Base-by-base conservation (phyloP, 2,888 invertebrate species). In the Eupithecia vulgata region DNA sequence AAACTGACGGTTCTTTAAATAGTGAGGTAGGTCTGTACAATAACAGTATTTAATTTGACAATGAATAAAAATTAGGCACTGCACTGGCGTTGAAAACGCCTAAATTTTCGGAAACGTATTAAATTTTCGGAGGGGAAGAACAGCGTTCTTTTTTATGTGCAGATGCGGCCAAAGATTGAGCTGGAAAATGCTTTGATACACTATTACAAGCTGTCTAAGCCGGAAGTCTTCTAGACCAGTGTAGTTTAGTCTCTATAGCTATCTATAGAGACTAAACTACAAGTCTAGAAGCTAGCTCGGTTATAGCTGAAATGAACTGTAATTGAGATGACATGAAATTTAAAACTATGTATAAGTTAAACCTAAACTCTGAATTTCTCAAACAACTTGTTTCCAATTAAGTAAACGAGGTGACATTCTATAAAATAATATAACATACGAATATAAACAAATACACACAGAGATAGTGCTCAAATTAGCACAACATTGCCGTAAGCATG, bases 401-500 rank as follows among this genome's bases (percentile, higher is more conserved):
- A 12, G 21, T 3, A 52, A 5, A 25, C 25, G 12, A 57, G 52
- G 52, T 57, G 57, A 25, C 13, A 25, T 57, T 13, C 57, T 57
- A 57, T n/a, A 57, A 61, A 34, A 61, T 34, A 13, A 34, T 61
- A 61, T 61, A 34, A 5, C 25, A 12, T 8, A 57, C 21, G 57
- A 57, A 61, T 4, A 59, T 70, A 79, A 62, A 74, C 61, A 59
- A 35, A 65, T 68, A 76, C 61, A 76, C 59, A 74, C 75, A 59
- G 75, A 81, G 86, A 87, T 87, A 88, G 88, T 81, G 84, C 81
- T 85, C 80, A 84, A 91, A 90, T 91, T 91, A 90, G 91, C 87
- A 81, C 88, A 87, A 86, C 84, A 81, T 79, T 81, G 84, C 81
- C 79, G 79, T 83, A 72, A 76, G 71, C 86, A 91, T 90, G 88